These are phyloP conservation scores for Micromesistius poutassou DNA, from an alignment of 2,797 vertebrate species.

Conservation along the genomic window DNA sequence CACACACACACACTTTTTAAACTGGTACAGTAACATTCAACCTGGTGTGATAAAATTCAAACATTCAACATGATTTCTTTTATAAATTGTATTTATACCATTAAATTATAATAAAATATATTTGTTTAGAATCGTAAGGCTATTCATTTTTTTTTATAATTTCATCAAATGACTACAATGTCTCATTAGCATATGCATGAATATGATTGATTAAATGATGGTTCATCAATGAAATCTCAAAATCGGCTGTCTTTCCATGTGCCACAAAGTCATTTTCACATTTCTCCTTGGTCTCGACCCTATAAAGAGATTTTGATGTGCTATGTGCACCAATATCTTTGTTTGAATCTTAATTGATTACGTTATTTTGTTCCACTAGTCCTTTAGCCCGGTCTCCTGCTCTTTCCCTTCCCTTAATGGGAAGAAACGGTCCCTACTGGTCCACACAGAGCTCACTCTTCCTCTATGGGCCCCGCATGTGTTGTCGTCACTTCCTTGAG, in stretches of 20 bases:
- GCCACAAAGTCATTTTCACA: background rate
- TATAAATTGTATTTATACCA: background rate
- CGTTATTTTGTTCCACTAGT: background rate
- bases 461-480: slow-evolving; percentile 1
- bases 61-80: background rate
- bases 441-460: background rate
- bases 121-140: too few relatives aligned
- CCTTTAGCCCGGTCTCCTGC: background rate
- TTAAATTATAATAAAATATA: background rate
- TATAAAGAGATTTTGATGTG: background rate
- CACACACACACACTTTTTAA: background rate
- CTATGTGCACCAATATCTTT: background rate
- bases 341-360: background rate
- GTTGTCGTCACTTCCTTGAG: slow-evolving; percentile 17
- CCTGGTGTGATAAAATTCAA: background rate
- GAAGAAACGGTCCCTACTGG: background rate
- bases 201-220: background rate
- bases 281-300: background rate
- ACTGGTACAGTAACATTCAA: background rate
- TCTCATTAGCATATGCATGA: background rate
- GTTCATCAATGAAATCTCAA: background rate
- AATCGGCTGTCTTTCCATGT: background rate
- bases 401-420: background rate
- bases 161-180: background rate
- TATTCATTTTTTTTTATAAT: background rate